Conservation (phyloP, 2,888 invertebrate species). For the Abrostola tripartita region DNA sequence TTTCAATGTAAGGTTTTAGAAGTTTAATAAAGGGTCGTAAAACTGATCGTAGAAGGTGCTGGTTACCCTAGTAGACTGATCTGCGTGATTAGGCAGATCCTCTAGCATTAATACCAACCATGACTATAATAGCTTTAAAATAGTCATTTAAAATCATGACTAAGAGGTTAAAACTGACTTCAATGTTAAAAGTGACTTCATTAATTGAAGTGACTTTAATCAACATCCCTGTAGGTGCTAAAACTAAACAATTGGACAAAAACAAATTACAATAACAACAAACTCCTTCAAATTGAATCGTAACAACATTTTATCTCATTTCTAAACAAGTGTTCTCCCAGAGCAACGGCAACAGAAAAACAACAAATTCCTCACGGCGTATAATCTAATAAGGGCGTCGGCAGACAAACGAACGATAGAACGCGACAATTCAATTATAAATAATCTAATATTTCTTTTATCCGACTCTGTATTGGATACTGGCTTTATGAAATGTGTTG, state of each 20-base stretch:
- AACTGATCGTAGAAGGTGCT: too few species aligned
- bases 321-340: conserved; percentile 20
- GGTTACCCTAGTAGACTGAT: too few species aligned
- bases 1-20: too few species aligned
- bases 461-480: conserved; percentile 36
- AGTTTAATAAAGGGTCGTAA: too few species aligned
- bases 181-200: too few species aligned
- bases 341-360: conserved; percentile 29
- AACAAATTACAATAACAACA: conserved; percentile 10
- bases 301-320: conserved; percentile 32
- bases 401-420: conserved; percentile 54
- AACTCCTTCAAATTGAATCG: conserved; percentile 27
- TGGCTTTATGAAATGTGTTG: conserved; percentile 6
- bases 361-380: conserved; percentile 44
- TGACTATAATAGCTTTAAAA: too few species aligned
- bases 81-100: too few species aligned
- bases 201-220: too few species aligned
- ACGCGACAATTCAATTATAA: conserved; percentile 60
- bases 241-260: neutral
- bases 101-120: too few species aligned
- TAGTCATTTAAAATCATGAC: too few species aligned
- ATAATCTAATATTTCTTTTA: conserved; percentile 60
- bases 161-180: too few species aligned
- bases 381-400: conserved; percentile 52
- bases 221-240: too few species aligned